Conservation (phyloP, 2,888 invertebrate genomes). For the Drosophila mercatorum region DNA sequence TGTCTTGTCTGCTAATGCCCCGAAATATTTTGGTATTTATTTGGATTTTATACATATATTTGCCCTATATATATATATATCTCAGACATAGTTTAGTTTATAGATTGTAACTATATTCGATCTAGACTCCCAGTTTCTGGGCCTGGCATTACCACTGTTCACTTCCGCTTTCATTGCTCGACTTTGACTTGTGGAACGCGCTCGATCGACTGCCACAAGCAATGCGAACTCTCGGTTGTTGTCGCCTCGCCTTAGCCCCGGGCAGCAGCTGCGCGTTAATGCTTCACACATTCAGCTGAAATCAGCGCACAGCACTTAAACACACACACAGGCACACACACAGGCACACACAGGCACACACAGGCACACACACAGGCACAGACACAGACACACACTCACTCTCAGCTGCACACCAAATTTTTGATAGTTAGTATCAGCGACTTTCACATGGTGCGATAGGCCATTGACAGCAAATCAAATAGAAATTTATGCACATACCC, state of each 20-base stretch:
- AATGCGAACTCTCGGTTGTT: conserved; percentile 45
- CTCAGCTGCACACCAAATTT: background rate
- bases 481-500: background rate
- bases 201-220: conserved; percentile 25
- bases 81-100: too few relatives aligned
- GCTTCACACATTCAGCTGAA: conserved; percentile 19
- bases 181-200: conserved; percentile 29
- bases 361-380: conserved; percentile 24
- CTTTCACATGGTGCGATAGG: conserved; percentile 11
- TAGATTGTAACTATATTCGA: too few relatives aligned
- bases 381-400: background rate
- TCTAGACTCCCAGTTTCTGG: background rate
- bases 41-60: too few relatives aligned
- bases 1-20: too few relatives aligned
- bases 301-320: conserved; percentile 49
- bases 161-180: conserved; percentile 53
- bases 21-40: background rate
- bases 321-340: conserved; percentile 1
- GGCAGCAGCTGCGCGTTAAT: conserved; percentile 21
- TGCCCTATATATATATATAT: too few relatives aligned
- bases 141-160: conserved; percentile 59
- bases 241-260: conserved; percentile 58
- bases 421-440: conserved; percentile 30
- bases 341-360: background rate
- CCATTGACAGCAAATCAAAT: conserved; percentile 25